phyloP scores from a whole-genome alignment of 2,888 invertebrate species.

The Sesamia inferens region DNA sequence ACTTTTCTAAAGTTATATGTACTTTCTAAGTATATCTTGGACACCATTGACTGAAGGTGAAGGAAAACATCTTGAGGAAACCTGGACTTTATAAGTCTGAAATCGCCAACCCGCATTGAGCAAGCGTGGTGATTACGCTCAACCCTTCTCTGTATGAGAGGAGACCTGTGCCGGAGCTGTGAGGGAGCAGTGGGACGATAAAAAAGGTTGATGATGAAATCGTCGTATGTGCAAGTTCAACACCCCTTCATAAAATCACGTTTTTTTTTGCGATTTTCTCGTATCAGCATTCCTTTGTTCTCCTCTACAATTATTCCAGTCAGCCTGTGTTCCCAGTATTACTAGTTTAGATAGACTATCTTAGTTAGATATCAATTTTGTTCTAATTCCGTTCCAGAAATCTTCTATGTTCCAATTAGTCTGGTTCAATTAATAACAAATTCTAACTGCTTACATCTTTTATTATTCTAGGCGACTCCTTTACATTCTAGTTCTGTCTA shows the following conservation, averaged over 20 bases:
- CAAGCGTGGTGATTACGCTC: no score
- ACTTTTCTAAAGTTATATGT: no score
- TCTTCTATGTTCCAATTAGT: neutral
- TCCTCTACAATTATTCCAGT: neutral
- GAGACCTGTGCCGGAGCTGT: no score
- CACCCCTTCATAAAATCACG: conserved; percentile 21
- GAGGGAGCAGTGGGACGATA: no score
- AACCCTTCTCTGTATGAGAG: no score
- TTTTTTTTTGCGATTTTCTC: conserved; percentile 20
- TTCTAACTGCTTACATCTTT: neutral
- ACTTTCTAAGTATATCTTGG: no score
- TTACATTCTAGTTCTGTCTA: neutral
- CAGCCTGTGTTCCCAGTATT: neutral
- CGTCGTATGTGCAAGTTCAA: conserved; percentile 36
- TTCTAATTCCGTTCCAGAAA: neutral
- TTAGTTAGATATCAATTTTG: neutral
- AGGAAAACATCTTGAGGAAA: no score
- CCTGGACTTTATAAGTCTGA: no score
- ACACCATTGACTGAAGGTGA: no score
- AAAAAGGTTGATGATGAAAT: no score
- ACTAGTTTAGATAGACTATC: neutral
- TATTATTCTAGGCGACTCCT: neutral
- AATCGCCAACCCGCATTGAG: no score
- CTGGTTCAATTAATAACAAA: neutral
- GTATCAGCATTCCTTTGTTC: conserved; percentile 14